A percentile compares a stretch with the other conserved stretches of the same genome.
phyloP scores from a whole-genome alignment of 2,888 invertebrate genomes.

The Diabrotica balteata region DNA sequence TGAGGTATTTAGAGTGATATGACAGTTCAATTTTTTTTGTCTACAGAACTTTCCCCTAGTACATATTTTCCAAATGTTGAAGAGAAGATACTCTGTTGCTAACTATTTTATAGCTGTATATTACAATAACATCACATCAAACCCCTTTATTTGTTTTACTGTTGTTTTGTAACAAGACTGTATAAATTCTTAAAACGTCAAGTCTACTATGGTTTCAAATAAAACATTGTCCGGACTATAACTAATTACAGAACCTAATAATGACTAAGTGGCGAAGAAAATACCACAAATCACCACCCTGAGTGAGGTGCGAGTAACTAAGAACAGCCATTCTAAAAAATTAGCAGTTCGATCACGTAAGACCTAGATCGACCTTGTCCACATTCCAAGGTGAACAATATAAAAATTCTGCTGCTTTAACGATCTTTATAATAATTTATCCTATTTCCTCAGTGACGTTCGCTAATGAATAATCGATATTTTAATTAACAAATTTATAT shows the following conservation, averaged over 20 bases:
- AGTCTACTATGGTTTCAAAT: not conserved
- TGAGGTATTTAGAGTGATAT: too few relatives aligned
- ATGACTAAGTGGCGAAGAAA: not conserved
- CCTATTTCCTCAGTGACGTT: too few relatives aligned
- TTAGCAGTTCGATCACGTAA: constrained; percentile 21
- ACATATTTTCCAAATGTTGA: too few relatives aligned
- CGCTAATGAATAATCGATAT: too few relatives aligned
- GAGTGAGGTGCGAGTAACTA: not conserved
- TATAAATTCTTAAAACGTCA: not conserved
- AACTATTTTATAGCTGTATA: too few relatives aligned
- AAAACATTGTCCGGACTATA: not conserved
- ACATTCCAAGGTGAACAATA: constrained; percentile 15
- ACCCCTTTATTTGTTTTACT: too few relatives aligned
- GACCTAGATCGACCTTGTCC: constrained; percentile 16
- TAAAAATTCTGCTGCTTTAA: constrained; percentile 1
- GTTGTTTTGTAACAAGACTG: too few relatives aligned
- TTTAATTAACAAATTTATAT: too few relatives aligned
- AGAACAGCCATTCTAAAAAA: constrained; percentile 5
- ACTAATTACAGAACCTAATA: not conserved
- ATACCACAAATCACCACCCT: constrained; percentile 11
- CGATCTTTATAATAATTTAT: constrained; percentile 1
- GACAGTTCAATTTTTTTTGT: too few relatives aligned
- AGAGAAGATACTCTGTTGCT: too few relatives aligned
- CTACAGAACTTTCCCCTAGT: too few relatives aligned
- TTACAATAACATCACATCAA: too few relatives aligned